A percentile compares a stretch with the other conserved stretches of the same genome.
These are phyloP conservation scores for Lucilia sericata DNA, from an alignment of 1,140 invertebrate species.

Conservation along the genomic window DNA sequence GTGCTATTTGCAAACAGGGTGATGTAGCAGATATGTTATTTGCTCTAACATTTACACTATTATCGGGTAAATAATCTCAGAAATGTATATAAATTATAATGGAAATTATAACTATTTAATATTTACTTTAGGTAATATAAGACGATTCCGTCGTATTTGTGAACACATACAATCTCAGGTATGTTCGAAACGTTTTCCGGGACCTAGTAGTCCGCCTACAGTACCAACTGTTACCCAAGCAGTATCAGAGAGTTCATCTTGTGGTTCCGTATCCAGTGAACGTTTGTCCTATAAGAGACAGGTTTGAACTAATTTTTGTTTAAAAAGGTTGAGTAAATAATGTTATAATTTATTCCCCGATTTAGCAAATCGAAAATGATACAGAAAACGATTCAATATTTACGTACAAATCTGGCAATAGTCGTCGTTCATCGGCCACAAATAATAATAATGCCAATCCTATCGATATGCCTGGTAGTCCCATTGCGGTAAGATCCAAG, in stretches of 20 bases:
- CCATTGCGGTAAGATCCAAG: constrained; percentile 72
- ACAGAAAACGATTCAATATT: constrained; percentile 74
- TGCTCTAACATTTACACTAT: constrained; percentile 94
- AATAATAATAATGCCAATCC: constrained; percentile 74
- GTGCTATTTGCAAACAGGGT: constrained; percentile 78
- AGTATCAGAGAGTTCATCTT: constrained; percentile 80
- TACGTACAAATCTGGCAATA: constrained; percentile 72
- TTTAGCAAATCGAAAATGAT: constrained; percentile 72
- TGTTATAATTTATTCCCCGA: neutral
- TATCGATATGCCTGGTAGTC: constrained; percentile 69
- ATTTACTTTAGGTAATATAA: constrained; percentile 83
- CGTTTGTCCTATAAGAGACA: constrained; percentile 70
- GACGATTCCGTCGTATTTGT: constrained; percentile 94
- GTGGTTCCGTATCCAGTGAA: constrained; percentile 86
- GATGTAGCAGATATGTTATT: constrained; percentile 87
- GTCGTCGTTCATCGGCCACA: constrained; percentile 72
- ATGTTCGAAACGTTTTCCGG: constrained; percentile 71
- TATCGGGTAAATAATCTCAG: constrained; percentile 80
- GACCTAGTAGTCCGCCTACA: constrained; percentile 74
- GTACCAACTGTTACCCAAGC: constrained; percentile 72
- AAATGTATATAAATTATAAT: neutral
- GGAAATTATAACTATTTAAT: neutral
- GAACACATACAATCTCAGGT: constrained; percentile 95
- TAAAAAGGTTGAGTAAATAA: constrained; percentile 13
- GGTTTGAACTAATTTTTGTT: constrained; percentile 50